Evolutionary conservation across 2,797 vertebrate genomes (phyloP), one percentile per base, ranked within the genome.

Genomic region (Lepilemur ruficaudatus): DNA sequence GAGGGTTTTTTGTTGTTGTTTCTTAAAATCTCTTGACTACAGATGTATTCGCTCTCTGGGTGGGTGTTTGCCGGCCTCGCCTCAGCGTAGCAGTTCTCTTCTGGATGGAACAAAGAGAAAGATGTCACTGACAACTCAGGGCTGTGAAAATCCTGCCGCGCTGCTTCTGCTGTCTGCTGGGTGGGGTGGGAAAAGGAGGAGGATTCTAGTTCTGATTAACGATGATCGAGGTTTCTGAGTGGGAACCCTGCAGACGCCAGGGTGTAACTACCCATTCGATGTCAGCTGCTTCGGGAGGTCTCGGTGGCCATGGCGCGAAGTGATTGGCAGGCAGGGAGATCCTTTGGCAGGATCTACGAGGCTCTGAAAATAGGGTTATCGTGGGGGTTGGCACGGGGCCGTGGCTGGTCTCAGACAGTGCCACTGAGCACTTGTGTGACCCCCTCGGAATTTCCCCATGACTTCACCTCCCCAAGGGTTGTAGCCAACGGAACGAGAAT

Each of bases 371-470:
- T 5, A 55, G 59, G 30, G 80, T 46, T 59, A 2, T 70, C 35
- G 2, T 43, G 61, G 59, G 35, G 22, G 46, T 89, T 92, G 85
- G 70, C 14, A 4, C 1, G 0, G 23, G 32, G 28, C 23, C 18
- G 18, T 48, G 69, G 4, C 35, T 76, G 28, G 32, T 52, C 59
- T 93, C 86, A 0, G 12, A 10, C 11, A 4, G 70, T 18, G 23
- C 75, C 43, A 4, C 35, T 2, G 8, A 80, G 57, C 65, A 32
- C 22, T 43, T 90, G 1, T 48, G 63, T 83, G 89, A 75, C 89
- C 63, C 73, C 35, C 32, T 91, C 1, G n/a, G 85, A 89, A 86
- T 96, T 92, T 97, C 88, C 94, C 50, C 41, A 63, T 91, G 93
- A 89, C 92, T 59, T 93, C 76, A 38, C 70, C 48, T 89, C 41